These are phyloP conservation scores for Leptoteleia sp. DNA, from an alignment of 1,140 invertebrate genomes.

Conservation along the genomic window DNA sequence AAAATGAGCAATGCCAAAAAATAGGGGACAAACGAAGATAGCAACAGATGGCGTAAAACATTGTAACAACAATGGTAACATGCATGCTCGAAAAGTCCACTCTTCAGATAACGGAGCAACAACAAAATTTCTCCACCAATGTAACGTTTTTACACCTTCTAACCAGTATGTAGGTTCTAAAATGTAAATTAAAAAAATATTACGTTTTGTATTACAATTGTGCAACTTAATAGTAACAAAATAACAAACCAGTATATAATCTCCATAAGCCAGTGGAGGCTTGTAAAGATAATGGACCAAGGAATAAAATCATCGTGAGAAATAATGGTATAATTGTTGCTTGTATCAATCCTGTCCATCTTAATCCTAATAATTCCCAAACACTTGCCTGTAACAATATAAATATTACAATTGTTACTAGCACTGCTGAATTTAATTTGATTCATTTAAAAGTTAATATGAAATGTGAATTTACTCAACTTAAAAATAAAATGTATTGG, in stretches of 20 bases:
- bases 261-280: slow-evolving; percentile 85
- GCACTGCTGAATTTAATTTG: too few species aligned
- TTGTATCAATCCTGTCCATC: slow-evolving; percentile 86
- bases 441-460: too few species aligned
- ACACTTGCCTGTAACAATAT: slow-evolving; percentile 82
- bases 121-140: slow-evolving; percentile 94
- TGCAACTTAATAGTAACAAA: too few species aligned
- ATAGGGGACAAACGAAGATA: slow-evolving; percentile 92
- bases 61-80: slow-evolving; percentile 93
- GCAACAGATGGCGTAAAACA: slow-evolving; percentile 88
- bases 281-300: slow-evolving; percentile 90
- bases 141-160: slow-evolving; percentile 86
- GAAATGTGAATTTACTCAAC: too few species aligned
- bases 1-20: slow-evolving; percentile 96
- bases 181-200: not conserved
- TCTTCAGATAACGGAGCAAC: slow-evolving; percentile 97
- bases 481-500: too few species aligned
- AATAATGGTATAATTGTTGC: slow-evolving; percentile 89
- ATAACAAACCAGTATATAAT: slow-evolving; percentile 86
- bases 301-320: slow-evolving; percentile 91
- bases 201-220: too few species aligned
- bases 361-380: slow-evolving; percentile 88
- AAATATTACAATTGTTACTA: too few species aligned
- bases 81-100: slow-evolving; percentile 96
- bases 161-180: slow-evolving; percentile 89